These are phyloP conservation scores for Smutsia temminckii DNA, from an alignment of 2,797 vertebrate species.

Conservation along the genomic window DNA sequence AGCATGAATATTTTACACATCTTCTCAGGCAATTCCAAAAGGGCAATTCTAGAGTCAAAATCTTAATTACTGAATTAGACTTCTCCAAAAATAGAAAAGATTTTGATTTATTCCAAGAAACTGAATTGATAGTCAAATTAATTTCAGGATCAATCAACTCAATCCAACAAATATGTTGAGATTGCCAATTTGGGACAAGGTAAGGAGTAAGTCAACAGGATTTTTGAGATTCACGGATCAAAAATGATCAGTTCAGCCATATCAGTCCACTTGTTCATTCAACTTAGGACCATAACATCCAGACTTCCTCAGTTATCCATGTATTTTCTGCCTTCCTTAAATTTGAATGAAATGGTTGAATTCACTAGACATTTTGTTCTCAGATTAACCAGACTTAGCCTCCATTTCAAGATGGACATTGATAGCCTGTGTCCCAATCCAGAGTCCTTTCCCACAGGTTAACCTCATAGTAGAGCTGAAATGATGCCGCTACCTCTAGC, in stretches of 20 bases:
- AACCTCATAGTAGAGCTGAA: not conserved
- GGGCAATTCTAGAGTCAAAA: not conserved
- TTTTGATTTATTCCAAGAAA: conserved; percentile 29
- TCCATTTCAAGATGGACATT: not conserved
- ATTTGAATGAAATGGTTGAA: not conserved
- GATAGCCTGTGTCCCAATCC: not conserved
- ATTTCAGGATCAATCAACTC: conserved; percentile 5
- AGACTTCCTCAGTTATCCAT: not conserved
- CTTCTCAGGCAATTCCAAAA: not conserved
- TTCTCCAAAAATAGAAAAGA: not conserved
- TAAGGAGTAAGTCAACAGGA: not conserved
- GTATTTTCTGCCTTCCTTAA: not conserved
- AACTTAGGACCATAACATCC: not conserved
- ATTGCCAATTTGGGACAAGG: not conserved
- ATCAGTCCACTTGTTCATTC: not conserved
- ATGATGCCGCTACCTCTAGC: not conserved
- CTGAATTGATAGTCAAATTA: not conserved
- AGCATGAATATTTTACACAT: not conserved
- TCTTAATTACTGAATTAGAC: not conserved
- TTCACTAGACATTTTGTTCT: not conserved
- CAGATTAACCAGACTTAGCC: not conserved
- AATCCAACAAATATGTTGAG: not conserved
- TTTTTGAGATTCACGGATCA: not conserved
- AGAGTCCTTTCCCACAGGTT: not conserved
- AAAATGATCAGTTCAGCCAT: not conserved